Evolutionary conservation across 2,797 vertebrate genomes (phyloP), one percentile per base, ranked within the genome.

Genomic region (Apogon hyalosoma): DNA sequence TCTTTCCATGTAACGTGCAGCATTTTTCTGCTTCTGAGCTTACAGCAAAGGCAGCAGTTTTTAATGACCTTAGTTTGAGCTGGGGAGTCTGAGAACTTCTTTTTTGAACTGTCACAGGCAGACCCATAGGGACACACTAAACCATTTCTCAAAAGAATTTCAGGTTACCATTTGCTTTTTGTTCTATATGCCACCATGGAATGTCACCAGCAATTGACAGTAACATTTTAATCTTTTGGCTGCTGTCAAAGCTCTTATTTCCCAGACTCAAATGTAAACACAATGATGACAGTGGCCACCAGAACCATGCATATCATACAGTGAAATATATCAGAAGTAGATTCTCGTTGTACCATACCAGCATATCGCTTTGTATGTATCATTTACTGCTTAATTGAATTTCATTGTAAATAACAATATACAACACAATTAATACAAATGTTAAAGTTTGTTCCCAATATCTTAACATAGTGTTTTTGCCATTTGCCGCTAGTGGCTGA

Each of bases 41-140:
- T 21, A 1, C 16, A 74, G 70, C 59, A 56, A 78, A 77, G 61
- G 46, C 58, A 77, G 47, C 61, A 80, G 62, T 81, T 87, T 86
- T 83, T 88, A 87, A 88, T 80, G 82, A 79, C 75, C 73, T 69
- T 50, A 75, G 76, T 68, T 79, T 75, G 50, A 77, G 69, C 49
- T 33, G 36, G 41, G 40, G 75, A 79, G 74, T 80, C 78, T 71
- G 33, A 74, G 55, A 83, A 73, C 18, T 73, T 82, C 64, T 80
- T 64, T 75, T 84, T 61, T 33, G 2, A 80, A 75, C 80, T 59
- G 78, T 82, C 51, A 64, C 55, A 57, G 57, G 40, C 50, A 78
- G 67, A 63, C 66, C 75, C 11, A 24, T 4, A 50, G 73, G 80
- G 55, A 69, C 43, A 60, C 19, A 55, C 49, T 59, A 53, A 75